Evolutionary conservation across 2,113 vertebrate genomes (phyloP), one percentile per base, ranked within the genome.

Genomic region (Anhinga anhinga): DNA sequence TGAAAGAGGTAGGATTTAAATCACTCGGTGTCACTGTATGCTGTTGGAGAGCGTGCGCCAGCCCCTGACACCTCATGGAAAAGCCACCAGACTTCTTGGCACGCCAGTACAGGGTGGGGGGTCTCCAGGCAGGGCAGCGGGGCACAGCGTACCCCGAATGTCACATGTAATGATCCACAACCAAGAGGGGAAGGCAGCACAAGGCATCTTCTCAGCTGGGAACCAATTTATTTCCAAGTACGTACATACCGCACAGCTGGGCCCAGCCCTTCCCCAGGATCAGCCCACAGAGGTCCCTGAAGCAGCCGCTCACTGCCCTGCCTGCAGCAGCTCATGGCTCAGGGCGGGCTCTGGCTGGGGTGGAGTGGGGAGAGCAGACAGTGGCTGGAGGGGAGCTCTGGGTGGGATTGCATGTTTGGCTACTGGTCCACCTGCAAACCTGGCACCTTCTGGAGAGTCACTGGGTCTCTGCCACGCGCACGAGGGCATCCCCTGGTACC

Each of bases 21-120:
- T 49, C 56, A 14, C 22, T 13, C 40, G 1, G 13, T 2, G 0
- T 29, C 29, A 12, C 77, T 7, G 5, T 9, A 4, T 38, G 42
- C 59, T 78, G 12, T 4, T 38, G 77, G 59, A 82, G 63, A 36
- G 22, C 4, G 0, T 12, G 6, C 3, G 3, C 42, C 61, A 63
- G 34, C 32, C 32, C 50, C 44, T 40, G 21, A 17, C 19, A 11
- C 17, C 73, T 61, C 42, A 7, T 11, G 17, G 72, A 29, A 73
- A 40, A 86, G 52, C 81, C 13, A 2, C 2, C 22, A 74, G 49
- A 29, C 42, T 30, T 55, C 53, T 19, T n/a, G 14, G 27, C 40
- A 30, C 53, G 9, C 21, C 61, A 10, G 52, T 13, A 40, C 10
- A 17, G 38, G 30, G 20, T 2, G 5, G 27, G 58, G 17, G 30